These are phyloP conservation scores for Ammodytes marinus DNA, from an alignment of 2,113 vertebrate genomes.

Conservation along the genomic window DNA sequence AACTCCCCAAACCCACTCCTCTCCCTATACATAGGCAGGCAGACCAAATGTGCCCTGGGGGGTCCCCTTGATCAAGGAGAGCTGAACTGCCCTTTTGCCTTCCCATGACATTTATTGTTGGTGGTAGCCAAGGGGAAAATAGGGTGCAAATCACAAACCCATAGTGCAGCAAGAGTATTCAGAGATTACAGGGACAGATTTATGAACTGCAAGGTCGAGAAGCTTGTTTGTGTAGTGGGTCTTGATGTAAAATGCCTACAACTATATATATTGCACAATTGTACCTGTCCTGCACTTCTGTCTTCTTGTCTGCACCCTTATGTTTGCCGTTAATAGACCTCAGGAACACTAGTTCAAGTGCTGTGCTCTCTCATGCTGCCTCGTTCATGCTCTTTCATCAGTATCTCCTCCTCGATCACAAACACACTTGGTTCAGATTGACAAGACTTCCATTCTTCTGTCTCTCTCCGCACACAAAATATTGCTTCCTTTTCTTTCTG, in stretches of 20 bases:
- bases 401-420: slow-evolving; percentile 35
- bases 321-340: slow-evolving; percentile 31
- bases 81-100: slow-evolving; percentile 23
- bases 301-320: slow-evolving; percentile 17
- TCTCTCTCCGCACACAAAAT: slow-evolving; percentile 13
- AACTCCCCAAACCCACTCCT: not conserved
- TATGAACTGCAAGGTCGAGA: slow-evolving; percentile 13
- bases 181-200: slow-evolving; percentile 36
- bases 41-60: slow-evolving; percentile 19
- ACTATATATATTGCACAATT: not conserved
- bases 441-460: slow-evolving; percentile 47
- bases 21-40: not conserved
- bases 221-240: not conserved
- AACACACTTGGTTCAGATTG: slow-evolving; percentile 38
- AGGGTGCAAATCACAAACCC: slow-evolving; percentile 20
- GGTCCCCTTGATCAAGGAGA: slow-evolving; percentile 30
- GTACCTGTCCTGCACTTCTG: not conserved
- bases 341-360: slow-evolving; percentile 18
- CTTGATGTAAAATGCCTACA: slow-evolving; percentile 1
- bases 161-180: slow-evolving; percentile 18
- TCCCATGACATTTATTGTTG: slow-evolving; percentile 33
- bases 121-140: slow-evolving; percentile 8
- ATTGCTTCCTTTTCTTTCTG: not conserved
- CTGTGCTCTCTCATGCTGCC: slow-evolving; percentile 24
- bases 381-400: slow-evolving; percentile 42